Evolutionary conservation across 2,113 vertebrate species (phyloP).

Genomic region (Strix aluco): DNA sequence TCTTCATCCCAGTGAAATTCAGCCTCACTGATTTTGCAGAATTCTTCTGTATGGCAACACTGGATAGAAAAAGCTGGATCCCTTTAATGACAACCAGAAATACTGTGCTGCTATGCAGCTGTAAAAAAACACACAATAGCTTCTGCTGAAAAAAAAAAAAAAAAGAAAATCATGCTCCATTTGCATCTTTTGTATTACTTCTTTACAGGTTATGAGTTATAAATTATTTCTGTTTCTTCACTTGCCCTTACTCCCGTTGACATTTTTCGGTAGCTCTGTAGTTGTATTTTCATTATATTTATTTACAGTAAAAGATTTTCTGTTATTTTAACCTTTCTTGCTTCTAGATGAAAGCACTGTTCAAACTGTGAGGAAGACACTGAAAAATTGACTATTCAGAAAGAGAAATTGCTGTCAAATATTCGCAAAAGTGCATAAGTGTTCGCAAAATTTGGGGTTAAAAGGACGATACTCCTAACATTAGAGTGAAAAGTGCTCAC

Average conservation of each 20-base stretch:
- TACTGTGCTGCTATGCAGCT: not conserved
- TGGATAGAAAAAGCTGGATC: not conserved
- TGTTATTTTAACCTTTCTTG: not conserved
- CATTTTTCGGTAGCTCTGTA: not conserved
- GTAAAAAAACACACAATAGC: not conserved
- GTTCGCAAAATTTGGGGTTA: not conserved
- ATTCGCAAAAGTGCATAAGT: fast-evolving
- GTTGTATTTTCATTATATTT: not conserved
- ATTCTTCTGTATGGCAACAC: not conserved
- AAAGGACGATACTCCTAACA: not conserved
- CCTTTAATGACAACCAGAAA: not conserved
- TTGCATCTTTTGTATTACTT: not conserved
- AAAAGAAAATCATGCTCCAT: not conserved
- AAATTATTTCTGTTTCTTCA: not conserved
- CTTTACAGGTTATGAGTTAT: not conserved
- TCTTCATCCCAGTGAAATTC: not conserved
- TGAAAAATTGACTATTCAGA: not conserved
- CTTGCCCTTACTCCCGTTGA: not conserved
- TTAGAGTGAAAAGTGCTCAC: not conserved
- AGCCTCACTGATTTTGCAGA: not conserved
- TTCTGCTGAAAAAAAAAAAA: not conserved
- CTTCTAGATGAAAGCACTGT: not conserved
- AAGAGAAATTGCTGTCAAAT: not conserved
- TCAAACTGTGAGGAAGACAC: not conserved
- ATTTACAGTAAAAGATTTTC: not conserved